Evolutionary conservation across 2,797 vertebrate genomes (phyloP).

Genomic region (Loris lydekkerianus): DNA sequence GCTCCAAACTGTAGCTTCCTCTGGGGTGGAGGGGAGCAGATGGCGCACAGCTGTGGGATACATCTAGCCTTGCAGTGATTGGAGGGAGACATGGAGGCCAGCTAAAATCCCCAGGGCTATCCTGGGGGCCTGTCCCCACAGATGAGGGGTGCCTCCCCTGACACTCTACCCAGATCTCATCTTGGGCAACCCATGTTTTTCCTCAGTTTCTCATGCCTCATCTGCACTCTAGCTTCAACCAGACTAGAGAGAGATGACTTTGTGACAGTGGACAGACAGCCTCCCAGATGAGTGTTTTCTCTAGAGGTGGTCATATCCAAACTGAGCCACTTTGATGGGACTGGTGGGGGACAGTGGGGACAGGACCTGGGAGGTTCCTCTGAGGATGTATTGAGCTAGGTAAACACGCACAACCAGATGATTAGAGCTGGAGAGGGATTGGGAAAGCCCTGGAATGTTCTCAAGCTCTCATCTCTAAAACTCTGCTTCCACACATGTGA

Average conservation of each 20-base stretch:
- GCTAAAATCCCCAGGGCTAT: constrained; percentile 42
- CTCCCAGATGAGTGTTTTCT: constrained; percentile 75
- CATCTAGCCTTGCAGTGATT: constrained; percentile 50
- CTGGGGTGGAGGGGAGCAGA: constrained; percentile 64
- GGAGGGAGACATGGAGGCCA: constrained; percentile 51
- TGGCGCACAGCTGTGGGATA: constrained; percentile 75
- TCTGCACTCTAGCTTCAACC: constrained; percentile 42
- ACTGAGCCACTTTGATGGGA: neutral
- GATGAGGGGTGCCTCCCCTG: constrained; percentile 26
- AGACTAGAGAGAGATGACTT: constrained; percentile 31
- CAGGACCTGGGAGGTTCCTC: neutral
- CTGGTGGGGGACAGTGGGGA: neutral
- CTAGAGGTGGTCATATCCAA: constrained; percentile 17
- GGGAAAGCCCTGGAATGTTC: constrained; percentile 10
- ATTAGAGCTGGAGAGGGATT: neutral
- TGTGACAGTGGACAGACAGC: constrained; percentile 68
- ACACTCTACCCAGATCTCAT: constrained; percentile 57
- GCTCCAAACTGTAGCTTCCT: constrained; percentile 60
- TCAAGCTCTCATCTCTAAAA: constrained; percentile 39
- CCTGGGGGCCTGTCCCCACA: constrained; percentile 63
- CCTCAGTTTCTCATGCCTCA: neutral
- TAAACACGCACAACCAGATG: neutral
- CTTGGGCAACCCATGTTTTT: constrained; percentile 49
- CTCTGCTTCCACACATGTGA: constrained; percentile 16
- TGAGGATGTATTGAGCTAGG: neutral